Evolutionary conservation across 2,113 vertebrate genomes (phyloP), one percentile per base, ranked within the genome.

Genomic region (Plecotus auritus): DNA sequence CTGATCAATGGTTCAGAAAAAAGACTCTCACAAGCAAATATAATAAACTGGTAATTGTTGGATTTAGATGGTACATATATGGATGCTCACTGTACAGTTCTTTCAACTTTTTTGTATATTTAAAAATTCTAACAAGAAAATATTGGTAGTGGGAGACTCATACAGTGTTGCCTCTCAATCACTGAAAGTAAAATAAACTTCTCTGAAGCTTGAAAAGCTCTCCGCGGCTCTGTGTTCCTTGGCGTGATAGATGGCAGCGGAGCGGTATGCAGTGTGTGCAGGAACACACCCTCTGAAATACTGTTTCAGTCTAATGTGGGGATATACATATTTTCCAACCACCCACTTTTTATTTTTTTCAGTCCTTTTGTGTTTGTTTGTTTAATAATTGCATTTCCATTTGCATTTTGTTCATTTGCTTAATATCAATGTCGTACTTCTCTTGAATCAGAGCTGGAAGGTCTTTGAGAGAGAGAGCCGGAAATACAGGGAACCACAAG

Each of bases 1-100:
- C 84, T 80, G 54, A 95, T 95, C 81, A 51, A 51, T 96, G 72
- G 32, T 77, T 78, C 59, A 86, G 88, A 90, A 97, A 90, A 82
- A 87, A 92, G 78, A 89, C 40, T 30, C 59, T 92, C 74, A 83
- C 14, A 91, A 87, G 74, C 56, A 87, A 94, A 84, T 86, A 89
- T 51, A 91, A 86, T 92, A 81, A 91, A 86, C 66, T 84, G 66
- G 49, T 61, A 83, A 59, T 67, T 95, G 56, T 81, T 94, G 40
- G 91, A 94, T 92, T 81, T 94, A 88, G 22, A 45, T 85, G 56
- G 45, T 59, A 67, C n/a, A 40, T 96, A 92, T 22, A 64, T n/a
- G 18, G 47, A 22, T 80, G 66, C 35, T 93, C 32, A 47, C 49
- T 78, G 26, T 91, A 37, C 3, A 66, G 2, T 78, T 86, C 45